Evolutionary conservation across 2,888 invertebrate genomes (phyloP).

Genomic region (Eremobia ochroleuca): DNA sequence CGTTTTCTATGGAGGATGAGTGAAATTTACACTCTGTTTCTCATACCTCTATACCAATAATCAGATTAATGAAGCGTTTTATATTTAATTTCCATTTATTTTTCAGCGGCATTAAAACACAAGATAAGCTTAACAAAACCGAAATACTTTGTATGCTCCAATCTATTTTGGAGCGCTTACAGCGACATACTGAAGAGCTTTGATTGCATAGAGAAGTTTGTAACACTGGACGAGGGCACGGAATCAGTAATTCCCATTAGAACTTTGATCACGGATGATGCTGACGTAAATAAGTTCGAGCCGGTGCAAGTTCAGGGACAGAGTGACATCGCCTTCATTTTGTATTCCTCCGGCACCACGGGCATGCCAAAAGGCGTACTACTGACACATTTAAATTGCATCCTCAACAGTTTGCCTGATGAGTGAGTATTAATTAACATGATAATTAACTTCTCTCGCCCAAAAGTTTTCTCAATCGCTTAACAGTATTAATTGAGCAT

Average conservation of each 20-base stretch:
- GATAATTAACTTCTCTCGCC: conserved; percentile 5
- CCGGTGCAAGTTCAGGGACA: conserved; percentile 88
- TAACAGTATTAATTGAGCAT: background rate
- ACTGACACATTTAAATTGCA: conserved; percentile 91
- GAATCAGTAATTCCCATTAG: too few species aligned
- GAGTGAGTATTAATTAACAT: conserved; percentile 74
- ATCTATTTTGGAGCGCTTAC: conserved; percentile 84
- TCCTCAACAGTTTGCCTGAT: conserved; percentile 79
- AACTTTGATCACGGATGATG: too few species aligned
- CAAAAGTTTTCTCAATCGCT: background rate
- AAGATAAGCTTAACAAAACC: conserved; percentile 92
- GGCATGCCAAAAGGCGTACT: conserved; percentile 93
- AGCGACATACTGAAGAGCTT: conserved; percentile 73
- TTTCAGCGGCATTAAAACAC: conserved; percentile 92
- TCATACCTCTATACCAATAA: background rate
- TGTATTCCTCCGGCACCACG: conserved; percentile 93
- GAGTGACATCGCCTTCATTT: conserved; percentile 82
- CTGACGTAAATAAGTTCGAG: too few species aligned
- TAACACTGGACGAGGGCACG: too few species aligned
- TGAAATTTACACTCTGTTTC: background rate
- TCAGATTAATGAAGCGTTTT: conserved; percentile 5
- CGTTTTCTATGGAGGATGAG: background rate
- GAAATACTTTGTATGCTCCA: conserved; percentile 92
- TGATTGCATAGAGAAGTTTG: conserved; percentile 76
- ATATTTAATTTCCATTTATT: conserved; percentile 12